phyloP scores from a whole-genome alignment of 2,113 vertebrate species.

The Amphiprion percula region DNA sequence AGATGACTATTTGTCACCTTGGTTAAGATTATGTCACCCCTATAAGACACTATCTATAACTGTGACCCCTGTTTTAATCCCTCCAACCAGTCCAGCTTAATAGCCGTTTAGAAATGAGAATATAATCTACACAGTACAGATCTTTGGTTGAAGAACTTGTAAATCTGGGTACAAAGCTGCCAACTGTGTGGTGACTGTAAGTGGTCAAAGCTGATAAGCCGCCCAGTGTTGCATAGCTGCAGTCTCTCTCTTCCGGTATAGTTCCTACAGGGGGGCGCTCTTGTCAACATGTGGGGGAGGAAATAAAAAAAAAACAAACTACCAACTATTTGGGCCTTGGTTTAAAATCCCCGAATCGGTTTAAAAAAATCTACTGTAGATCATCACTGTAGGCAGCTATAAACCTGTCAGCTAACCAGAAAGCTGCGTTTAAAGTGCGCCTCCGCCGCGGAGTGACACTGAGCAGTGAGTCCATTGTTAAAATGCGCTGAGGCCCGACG shows the following conservation, averaged over 20 bases:
- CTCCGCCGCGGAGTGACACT: background rate
- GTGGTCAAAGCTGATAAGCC: background rate
- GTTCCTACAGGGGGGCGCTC: conserved; percentile 60
- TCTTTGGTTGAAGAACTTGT: background rate
- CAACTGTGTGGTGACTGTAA: too few species aligned
- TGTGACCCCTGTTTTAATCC: too few species aligned
- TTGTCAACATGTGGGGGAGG: conserved; percentile 26
- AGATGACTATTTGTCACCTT: too few species aligned
- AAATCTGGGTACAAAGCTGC: background rate
- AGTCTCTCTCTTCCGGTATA: conserved; percentile 46
- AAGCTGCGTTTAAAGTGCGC: background rate
- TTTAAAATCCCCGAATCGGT: conserved; percentile 5
- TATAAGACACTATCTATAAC: too few species aligned
- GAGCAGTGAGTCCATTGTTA: conserved; percentile 70
- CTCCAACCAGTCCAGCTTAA: too few species aligned
- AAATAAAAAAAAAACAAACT: background rate
- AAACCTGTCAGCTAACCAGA: background rate
- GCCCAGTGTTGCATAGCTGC: conserved; percentile 21
- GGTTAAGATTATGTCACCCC: too few species aligned
- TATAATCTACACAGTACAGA: background rate
- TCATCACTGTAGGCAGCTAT: background rate
- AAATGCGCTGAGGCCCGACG: conserved; percentile 58
- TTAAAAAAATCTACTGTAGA: background rate
- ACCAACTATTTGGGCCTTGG: conserved; percentile 1
- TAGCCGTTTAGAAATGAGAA: too few species aligned